Base-by-base conservation (phyloP, 2,113 vertebrate species). In the Carassius auratus region DNA sequence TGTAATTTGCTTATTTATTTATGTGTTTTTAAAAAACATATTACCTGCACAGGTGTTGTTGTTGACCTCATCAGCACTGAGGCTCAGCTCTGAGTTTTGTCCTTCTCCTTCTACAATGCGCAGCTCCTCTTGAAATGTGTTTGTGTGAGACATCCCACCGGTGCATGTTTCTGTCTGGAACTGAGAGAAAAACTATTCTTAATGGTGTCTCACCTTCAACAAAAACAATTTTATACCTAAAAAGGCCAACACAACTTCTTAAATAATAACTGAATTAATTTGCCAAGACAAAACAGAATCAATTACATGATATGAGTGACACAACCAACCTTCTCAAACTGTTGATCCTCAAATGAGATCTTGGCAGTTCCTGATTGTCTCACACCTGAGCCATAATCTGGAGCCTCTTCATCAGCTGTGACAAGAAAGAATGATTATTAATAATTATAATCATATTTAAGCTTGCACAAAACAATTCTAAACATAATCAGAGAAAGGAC, bases 341-440 rank as follows among this genome's bases (percentile, higher is more conserved):
- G 97, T 89, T 98, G 97, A 87, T 99, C 98, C 0, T 98, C 97
- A 23, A 99, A 99, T 64, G 98, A 98, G 88, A 99, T 99, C 91
- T 97, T 98, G 74, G 97, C 98, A 0, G 95, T 99, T 85, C 98
- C 98, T 0, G 98, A 99, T 85, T 99, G 98, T 83, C 97, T 95
- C 80, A 99, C 98, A 0, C 97, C 98, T 0, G 97, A 99, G 69
- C 98, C 98, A 0, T 99, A 99, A 90, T 99, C 98, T 0, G 98
- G 98, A 23, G 98, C 98, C 91, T 99, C 98, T 86, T 99, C 98
- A 13, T 99, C 97, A 12, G 97, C 98, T 99, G 86, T 5, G 89
- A 17, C 61, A 61, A 87, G n/a, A 86, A 45, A 26, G 26, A 26
- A 81, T 64, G 57, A 26, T 0, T n/a, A n/a, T n/a, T n/a, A n/a